These are phyloP conservation scores for Meloe dianella DNA, from an alignment of 2,888 invertebrate genomes.

Conservation along the genomic window DNA sequence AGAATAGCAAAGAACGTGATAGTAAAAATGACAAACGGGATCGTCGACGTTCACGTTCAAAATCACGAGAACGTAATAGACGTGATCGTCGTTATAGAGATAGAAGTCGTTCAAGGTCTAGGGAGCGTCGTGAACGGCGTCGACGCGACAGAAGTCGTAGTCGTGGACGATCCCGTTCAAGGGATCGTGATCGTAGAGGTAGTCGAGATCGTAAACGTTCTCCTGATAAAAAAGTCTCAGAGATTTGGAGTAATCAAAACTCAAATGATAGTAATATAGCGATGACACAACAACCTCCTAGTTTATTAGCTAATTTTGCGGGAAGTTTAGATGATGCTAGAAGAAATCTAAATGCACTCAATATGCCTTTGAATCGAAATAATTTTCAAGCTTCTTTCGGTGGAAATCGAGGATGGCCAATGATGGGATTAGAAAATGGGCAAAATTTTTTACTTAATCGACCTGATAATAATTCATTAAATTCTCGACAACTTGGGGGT, in stretches of 20 bases:
- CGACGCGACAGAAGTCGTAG: constrained; percentile 66
- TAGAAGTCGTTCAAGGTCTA: constrained; percentile 56
- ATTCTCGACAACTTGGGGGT: not conserved
- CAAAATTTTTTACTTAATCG: constrained; percentile 24
- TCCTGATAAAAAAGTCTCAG: constrained; percentile 33
- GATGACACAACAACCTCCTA: constrained; percentile 35
- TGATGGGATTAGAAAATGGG: constrained; percentile 15
- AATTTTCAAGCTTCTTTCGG: constrained; percentile 24
- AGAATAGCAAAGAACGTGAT: constrained; percentile 46
- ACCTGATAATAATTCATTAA: constrained; percentile 21
- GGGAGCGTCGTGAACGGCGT: constrained; percentile 64
- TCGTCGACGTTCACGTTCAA: constrained; percentile 57
- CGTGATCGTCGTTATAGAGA: constrained; percentile 56
- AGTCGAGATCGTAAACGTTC: constrained; percentile 44
- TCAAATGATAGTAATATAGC: constrained; percentile 20
- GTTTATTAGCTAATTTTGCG: constrained; percentile 39
- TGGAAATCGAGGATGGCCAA: constrained; percentile 21
- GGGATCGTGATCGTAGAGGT: constrained; percentile 57
- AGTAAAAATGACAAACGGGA: constrained; percentile 59
- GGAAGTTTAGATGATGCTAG: constrained; percentile 59
- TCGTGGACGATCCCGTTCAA: constrained; percentile 64
- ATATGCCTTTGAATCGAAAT: constrained; percentile 45
- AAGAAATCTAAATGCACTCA: constrained; percentile 66
- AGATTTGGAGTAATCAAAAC: constrained; percentile 39
- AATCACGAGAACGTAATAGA: constrained; percentile 52